Conservation (phyloP, 2,113 vertebrate genomes). For the Thunnus maccoyii region DNA sequence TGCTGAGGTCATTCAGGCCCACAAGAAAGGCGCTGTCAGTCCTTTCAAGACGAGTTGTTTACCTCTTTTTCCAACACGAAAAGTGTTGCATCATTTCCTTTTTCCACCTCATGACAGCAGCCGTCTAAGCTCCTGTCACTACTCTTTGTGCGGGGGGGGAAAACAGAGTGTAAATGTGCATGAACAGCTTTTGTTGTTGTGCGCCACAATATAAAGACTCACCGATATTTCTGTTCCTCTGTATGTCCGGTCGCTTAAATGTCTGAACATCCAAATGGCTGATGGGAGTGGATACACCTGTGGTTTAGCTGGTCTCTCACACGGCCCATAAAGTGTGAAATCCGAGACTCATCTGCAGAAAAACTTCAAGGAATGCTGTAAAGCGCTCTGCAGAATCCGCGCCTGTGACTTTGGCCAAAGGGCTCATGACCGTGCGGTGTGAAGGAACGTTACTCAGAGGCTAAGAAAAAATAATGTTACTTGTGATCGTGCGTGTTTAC, state of each 20-base stretch:
- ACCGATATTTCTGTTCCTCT: constrained; percentile 17
- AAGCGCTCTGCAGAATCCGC: constrained; percentile 32
- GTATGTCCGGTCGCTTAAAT: constrained; percentile 53
- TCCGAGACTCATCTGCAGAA: constrained; percentile 54
- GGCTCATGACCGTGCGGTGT: constrained; percentile 25
- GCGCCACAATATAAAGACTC: background rate
- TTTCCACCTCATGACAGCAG: constrained; percentile 8
- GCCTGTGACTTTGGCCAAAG: constrained; percentile 49
- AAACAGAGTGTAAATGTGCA: constrained; percentile 15
- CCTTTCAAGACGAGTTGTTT: constrained; percentile 44
- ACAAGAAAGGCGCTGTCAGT: background rate
- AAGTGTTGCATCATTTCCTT: constrained; percentile 17
- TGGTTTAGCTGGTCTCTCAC: constrained; percentile 55
- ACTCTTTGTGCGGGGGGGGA: background rate
- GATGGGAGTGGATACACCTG: constrained; percentile 69
- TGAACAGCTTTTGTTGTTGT: background rate
- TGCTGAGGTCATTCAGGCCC: constrained; percentile 40
- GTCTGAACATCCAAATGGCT: constrained; percentile 56
- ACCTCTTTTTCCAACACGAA: constrained; percentile 11
- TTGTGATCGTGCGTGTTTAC: constrained; percentile 45
- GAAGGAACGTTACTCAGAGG: constrained; percentile 41
- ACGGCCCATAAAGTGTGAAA: constrained; percentile 73
- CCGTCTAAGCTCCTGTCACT: constrained; percentile 10
- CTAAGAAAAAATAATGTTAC: constrained; percentile 30
- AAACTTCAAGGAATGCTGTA: constrained; percentile 73